Evolutionary conservation across 2,797 vertebrate species (phyloP).

Genomic region (Epinephelus malabaricus): DNA sequence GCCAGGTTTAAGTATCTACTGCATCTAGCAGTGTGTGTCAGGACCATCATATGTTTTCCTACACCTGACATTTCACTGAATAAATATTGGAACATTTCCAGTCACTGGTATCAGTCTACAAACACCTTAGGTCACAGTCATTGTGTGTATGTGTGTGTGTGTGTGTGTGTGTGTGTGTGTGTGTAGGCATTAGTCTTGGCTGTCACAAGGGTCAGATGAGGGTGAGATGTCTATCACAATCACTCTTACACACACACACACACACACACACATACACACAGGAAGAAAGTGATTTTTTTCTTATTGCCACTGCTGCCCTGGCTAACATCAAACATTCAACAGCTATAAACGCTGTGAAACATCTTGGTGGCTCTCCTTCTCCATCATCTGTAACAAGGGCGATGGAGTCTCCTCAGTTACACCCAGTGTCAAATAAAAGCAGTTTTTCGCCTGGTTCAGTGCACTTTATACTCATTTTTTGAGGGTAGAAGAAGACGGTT

Average conservation of each 20-base stretch:
- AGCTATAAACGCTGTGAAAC: slow-evolving; percentile 30
- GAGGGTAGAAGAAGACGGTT: background rate
- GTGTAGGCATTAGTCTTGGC: slow-evolving; percentile 23
- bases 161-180: slow-evolving; percentile 1
- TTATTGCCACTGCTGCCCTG: background rate
- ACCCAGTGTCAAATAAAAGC: background rate
- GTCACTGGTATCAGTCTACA: slow-evolving; percentile 39
- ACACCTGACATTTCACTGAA: slow-evolving; percentile 57
- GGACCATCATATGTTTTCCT: slow-evolving; percentile 32
- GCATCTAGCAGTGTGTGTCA: background rate
- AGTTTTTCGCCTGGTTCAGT: background rate
- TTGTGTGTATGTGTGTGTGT: slow-evolving; percentile 3
- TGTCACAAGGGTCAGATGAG: slow-evolving; percentile 26
- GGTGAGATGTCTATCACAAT: slow-evolving; percentile 5
- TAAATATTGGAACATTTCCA: slow-evolving; percentile 37
- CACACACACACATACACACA: too few relatives aligned
- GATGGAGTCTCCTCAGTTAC: background rate
- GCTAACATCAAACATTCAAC: slow-evolving; percentile 38
- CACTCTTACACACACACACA: too few relatives aligned
- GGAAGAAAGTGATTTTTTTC: slow-evolving; percentile 25
- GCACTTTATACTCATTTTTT: background rate
- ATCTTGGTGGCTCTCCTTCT: slow-evolving; percentile 24
- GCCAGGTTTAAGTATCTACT: slow-evolving; percentile 32
- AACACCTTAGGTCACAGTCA: slow-evolving; percentile 12
- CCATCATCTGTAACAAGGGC: background rate